Conservation (phyloP, 2,113 vertebrate genomes). For the Butorides virescens region DNA sequence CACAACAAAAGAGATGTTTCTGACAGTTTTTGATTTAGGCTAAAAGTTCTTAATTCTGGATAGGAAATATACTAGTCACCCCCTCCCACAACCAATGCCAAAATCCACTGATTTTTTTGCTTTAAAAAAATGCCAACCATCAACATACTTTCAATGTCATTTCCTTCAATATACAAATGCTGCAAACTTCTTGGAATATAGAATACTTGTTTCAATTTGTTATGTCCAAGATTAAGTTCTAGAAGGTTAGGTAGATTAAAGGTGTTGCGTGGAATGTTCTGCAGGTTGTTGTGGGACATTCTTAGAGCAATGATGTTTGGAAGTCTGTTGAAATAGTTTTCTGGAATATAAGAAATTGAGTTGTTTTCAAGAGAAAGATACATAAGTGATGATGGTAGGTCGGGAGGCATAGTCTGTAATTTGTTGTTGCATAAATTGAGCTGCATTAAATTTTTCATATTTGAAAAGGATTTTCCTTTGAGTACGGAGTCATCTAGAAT, state of each 20-base stretch:
- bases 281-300: slow-evolving; percentile 78
- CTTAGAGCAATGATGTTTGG: slow-evolving; percentile 76
- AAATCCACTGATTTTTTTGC: neutral
- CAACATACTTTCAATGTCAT: slow-evolving; percentile 80
- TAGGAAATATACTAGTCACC: neutral
- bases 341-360: slow-evolving; percentile 78
- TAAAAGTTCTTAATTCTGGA: neutral
- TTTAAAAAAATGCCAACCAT: neutral
- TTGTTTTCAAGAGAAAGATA: slow-evolving; percentile 84
- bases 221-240: slow-evolving; percentile 83
- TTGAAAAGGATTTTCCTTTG: slow-evolving; percentile 68
- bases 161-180: slow-evolving; percentile 81
- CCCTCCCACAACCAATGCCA: neutral
- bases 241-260: slow-evolving; percentile 80
- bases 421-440: slow-evolving; percentile 79
- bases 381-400: slow-evolving; percentile 77
- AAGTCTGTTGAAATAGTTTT: slow-evolving; percentile 78
- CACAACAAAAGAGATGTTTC: neutral
- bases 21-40: neutral
- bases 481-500: slow-evolving; percentile 69
- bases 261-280: slow-evolving; percentile 66
- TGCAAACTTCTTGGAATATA: slow-evolving; percentile 80
- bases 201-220: slow-evolving; percentile 79
- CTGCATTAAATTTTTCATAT: slow-evolving; percentile 77
- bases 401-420: slow-evolving; percentile 75